Evolutionary conservation across 2,888 invertebrate species (phyloP).

Genomic region (Galerucella calmariensis): DNA sequence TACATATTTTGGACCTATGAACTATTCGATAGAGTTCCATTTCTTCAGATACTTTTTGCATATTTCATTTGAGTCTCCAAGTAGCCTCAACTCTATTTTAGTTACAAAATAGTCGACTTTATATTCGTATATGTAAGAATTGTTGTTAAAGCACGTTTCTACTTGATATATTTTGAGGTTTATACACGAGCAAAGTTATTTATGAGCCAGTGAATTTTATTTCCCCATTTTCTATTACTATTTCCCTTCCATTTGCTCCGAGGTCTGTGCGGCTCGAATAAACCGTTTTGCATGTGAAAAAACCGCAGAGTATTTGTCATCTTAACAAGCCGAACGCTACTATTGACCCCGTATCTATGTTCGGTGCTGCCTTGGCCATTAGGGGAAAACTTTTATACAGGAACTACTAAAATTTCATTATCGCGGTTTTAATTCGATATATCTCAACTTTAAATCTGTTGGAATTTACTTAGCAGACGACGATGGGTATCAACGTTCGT

Average conservation of each 20-base stretch:
- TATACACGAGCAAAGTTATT: neutral
- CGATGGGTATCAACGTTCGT: neutral
- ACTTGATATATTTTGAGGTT: neutral
- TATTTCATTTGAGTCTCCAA: too few species aligned
- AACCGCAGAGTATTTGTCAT: slow-evolving; percentile 17
- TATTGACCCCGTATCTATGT: slow-evolving; percentile 3
- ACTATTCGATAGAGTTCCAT: too few species aligned
- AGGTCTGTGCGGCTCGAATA: neutral
- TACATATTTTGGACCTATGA: too few species aligned
- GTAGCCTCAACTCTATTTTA: too few species aligned
- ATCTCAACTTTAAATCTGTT: neutral
- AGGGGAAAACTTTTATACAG: neutral
- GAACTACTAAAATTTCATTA: neutral
- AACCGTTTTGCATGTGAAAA: slow-evolving; percentile 16
- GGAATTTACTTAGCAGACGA: neutral
- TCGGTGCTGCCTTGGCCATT: neutral
- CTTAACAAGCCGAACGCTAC: neutral
- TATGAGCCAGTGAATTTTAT: slow-evolving; percentile 10
- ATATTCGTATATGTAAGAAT: neutral
- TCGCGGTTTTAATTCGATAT: neutral
- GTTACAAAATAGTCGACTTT: neutral
- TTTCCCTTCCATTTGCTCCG: slow-evolving; percentile 13
- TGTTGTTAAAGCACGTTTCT: neutral
- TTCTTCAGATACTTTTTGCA: too few species aligned
- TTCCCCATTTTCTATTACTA: slow-evolving; percentile 10